phyloP scores from a whole-genome alignment of 2,888 invertebrate genomes.

The Macrophya annulata region DNA sequence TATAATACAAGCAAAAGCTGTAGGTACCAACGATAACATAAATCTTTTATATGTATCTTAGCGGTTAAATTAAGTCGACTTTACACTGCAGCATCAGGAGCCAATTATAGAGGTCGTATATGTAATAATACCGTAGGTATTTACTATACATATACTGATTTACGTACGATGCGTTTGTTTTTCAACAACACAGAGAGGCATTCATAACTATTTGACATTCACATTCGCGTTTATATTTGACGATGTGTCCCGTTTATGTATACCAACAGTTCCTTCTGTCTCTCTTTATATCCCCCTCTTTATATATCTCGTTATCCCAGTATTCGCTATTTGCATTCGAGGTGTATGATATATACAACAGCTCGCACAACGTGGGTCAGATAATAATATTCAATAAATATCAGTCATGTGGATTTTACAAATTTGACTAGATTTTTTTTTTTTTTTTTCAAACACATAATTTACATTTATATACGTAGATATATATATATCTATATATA shows the following conservation, averaged over 20 bases:
- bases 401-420: slow-evolving; percentile 7
- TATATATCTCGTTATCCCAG: background rate
- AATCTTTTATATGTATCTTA: background rate
- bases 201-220: slow-evolving; percentile 20
- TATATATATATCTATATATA: no score
- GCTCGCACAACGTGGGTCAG: background rate
- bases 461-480: background rate
- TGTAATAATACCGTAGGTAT: background rate
- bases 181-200: background rate
- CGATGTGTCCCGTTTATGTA: background rate
- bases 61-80: background rate
- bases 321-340: background rate
- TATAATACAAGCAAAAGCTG: no score
- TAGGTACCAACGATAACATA: background rate
- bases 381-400: slow-evolving; percentile 15
- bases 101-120: background rate
- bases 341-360: background rate
- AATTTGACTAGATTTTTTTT: background rate
- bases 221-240: slow-evolving; percentile 1
- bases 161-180: slow-evolving; percentile 27
- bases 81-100: slow-evolving; percentile 2
- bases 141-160: background rate
- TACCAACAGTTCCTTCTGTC: background rate
- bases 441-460: background rate
- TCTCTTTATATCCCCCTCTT: background rate